Evolutionary conservation across 2,888 invertebrate genomes (phyloP).

Genomic region (Tyria jacobaeae): DNA sequence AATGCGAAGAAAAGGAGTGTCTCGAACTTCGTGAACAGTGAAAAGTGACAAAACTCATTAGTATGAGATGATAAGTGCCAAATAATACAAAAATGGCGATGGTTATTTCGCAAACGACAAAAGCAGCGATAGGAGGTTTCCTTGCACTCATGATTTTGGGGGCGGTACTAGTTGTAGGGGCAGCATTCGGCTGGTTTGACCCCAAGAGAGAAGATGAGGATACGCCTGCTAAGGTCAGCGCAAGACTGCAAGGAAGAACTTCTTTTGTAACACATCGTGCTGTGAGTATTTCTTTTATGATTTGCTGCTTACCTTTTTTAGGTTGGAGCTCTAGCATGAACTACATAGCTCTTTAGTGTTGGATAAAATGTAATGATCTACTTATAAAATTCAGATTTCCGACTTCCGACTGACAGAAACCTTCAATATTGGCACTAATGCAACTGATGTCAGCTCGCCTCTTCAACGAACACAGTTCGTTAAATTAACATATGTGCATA

Average conservation of each 20-base stretch:
- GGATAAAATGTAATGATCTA: too few relatives aligned
- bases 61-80: conserved; percentile 74
- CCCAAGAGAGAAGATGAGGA: conserved; percentile 81
- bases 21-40: conserved; percentile 39
- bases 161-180: conserved; percentile 79
- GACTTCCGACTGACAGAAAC: too few relatives aligned
- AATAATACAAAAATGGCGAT: conserved; percentile 79
- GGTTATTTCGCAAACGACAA: conserved; percentile 83
- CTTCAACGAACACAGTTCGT: too few relatives aligned
- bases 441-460: too few relatives aligned
- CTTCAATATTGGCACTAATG: too few relatives aligned
- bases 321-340: too few relatives aligned
- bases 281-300: conserved; percentile 62
- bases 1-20: conserved; percentile 17
- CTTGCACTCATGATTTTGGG: conserved; percentile 81
- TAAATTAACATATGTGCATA: too few relatives aligned
- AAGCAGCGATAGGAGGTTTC: conserved; percentile 81
- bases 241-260: conserved; percentile 77
- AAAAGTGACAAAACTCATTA: conserved; percentile 37
- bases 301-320: too few relatives aligned
- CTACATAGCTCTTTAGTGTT: too few relatives aligned
- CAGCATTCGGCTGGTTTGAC: conserved; percentile 82
- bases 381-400: too few relatives aligned
- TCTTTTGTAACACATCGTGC: conserved; percentile 82
- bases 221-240: conserved; percentile 79